Evolutionary conservation across 2,888 invertebrate species (phyloP).

Genomic region (Lasioglossum calceatum): DNA sequence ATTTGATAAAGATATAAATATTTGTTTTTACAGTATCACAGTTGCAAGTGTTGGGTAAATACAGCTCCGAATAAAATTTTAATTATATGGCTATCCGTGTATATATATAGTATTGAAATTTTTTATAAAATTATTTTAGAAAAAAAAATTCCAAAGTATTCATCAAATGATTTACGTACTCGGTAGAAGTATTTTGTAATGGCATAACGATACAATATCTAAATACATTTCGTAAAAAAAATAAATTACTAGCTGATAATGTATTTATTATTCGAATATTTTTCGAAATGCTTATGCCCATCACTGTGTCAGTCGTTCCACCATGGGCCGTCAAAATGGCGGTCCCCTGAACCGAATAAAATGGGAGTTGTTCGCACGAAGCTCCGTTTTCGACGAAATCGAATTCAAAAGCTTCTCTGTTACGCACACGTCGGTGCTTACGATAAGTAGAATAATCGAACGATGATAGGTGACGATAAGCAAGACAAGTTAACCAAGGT

Average conservation of each 20-base stretch:
- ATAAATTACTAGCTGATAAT: not conserved
- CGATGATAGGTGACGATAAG: conserved; percentile 6
- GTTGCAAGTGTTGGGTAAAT: no score
- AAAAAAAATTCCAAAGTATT: not conserved
- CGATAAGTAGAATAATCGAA: conserved; percentile 10
- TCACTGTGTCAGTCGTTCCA: not conserved
- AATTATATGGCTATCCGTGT: no score
- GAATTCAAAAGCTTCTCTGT: not conserved
- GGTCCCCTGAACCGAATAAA: not conserved
- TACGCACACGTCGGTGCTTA: not conserved
- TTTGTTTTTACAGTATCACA: no score
- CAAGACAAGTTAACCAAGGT: not conserved
- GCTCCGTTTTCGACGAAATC: not conserved
- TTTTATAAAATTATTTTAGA: not conserved
- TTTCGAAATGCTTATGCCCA: not conserved
- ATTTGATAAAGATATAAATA: no score
- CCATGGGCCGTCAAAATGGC: not conserved
- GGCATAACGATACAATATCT: not conserved
- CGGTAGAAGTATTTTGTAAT: not conserved
- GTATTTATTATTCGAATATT: not conserved
- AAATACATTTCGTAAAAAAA: not conserved
- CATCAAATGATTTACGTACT: not conserved
- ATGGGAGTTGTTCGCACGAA: not conserved
- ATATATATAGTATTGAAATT: no score
- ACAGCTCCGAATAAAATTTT: no score